These are phyloP conservation scores for Nycticryphes semicollaris DNA, from an alignment of 2,113 vertebrate species.

Conservation along the genomic window DNA sequence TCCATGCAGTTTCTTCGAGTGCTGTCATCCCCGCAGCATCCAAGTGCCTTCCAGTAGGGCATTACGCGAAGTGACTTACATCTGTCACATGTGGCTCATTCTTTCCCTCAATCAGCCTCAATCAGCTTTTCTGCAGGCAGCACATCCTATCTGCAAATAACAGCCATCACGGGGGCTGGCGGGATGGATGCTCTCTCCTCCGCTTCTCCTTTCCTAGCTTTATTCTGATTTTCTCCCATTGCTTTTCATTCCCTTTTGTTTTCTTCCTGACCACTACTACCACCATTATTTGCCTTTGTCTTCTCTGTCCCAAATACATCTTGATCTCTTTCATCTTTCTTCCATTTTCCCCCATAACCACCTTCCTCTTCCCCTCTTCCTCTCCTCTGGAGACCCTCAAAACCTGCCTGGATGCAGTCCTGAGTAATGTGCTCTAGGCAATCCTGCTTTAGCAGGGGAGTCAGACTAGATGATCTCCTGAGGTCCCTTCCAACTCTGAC, in stretches of 20 bases:
- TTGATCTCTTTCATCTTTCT: background rate
- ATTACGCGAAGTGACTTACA: constrained; percentile 18
- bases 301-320: background rate
- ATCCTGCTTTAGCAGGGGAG: no score
- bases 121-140: constrained; percentile 59
- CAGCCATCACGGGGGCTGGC: background rate
- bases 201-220: background rate
- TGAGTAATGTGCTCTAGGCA: no score
- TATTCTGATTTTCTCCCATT: background rate
- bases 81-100: constrained; percentile 61
- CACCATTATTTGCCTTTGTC: background rate
- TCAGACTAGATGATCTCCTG: no score
- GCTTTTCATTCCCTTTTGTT: background rate
- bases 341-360: background rate
- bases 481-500: no score
- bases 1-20: constrained; percentile 1
- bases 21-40: constrained; percentile 40
- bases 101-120: constrained; percentile 63
- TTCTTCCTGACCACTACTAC: background rate
- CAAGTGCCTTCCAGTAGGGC: constrained; percentile 44
- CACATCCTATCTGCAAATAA: constrained; percentile 47
- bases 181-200: constrained; percentile 1
- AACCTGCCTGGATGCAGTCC: no score
- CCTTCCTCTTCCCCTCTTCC: background rate
- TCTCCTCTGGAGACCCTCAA: no score